Base-by-base conservation (phyloP, 2,797 vertebrate species). In the Eospalax fontanierii region DNA sequence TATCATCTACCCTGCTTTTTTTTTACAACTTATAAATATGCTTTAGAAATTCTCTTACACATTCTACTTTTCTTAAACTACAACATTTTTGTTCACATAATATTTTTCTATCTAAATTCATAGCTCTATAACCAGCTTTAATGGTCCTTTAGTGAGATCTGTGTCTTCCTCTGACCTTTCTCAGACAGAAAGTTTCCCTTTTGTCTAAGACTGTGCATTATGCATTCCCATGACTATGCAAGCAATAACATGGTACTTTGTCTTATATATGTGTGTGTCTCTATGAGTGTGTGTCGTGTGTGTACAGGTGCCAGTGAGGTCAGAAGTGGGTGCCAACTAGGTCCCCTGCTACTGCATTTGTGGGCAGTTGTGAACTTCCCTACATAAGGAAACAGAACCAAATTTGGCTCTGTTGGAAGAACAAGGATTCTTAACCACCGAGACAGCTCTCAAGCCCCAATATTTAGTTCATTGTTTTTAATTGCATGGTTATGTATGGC, bases 71-170 rank as follows among this genome's bases (percentile, higher is more conserved):
- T 43, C 35, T 91, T 85, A 26, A 22, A 68, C 19, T 76, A 16
- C 35, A 35, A 87, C n/a, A 6, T 6, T 50, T 80, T 63, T 8
- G 40, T 22, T 28, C 68, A 59, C 11, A n/a, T 59, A 79, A 43
- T 28, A 43, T 90, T 92, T 94, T 95, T 18, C 7, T 90, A 15
- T 73, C 43, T 57, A 30, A 0, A 18, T 3, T 75, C 63, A 24
- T 7, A 84, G 28, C 75, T 59, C 70, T 91, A 19, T 57, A 63
- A 87, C 76, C 33, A 63, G 9, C 12, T 90, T 91, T 91, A 89
- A 61, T 85, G 65, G 2, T 3, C 0, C 11, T 59, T 14, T 33
- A 73, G 74, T 65, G 63, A 68, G 38, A 59, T 4, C n/a, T 22
- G 18, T 28, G 84, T 50, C 43, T 86, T 89, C 59, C 35, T 88